Conservation (phyloP, 2,113 vertebrate species). For the Cygnus atratus region DNA sequence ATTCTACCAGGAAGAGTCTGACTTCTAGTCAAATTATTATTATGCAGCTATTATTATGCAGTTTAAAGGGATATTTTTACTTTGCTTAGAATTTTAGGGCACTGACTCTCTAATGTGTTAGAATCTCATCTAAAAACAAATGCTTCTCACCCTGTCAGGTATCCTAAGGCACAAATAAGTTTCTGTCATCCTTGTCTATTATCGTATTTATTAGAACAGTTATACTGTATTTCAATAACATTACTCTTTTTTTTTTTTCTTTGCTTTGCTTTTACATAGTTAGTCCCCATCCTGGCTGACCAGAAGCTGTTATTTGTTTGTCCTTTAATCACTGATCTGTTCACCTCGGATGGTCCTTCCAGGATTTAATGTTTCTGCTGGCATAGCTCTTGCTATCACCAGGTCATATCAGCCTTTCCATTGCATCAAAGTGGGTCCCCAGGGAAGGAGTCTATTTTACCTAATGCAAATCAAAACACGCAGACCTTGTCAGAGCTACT, state of each 20-base stretch:
- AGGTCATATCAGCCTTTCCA: neutral
- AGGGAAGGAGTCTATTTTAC: neutral
- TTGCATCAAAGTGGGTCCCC: neutral
- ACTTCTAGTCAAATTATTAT: slow-evolving; percentile 19
- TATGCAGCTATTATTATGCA: neutral
- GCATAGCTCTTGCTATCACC: neutral
- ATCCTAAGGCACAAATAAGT: neutral
- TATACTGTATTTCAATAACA: neutral
- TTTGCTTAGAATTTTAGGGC: neutral
- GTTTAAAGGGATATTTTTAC: slow-evolving; percentile 8
- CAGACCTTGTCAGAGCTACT: neutral
- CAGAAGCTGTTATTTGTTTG: neutral
- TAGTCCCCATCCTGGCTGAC: neutral
- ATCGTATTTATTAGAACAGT: neutral
- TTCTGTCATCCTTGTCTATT: neutral
- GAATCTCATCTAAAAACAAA: neutral
- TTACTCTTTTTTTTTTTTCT: neutral
- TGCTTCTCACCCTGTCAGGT: neutral
- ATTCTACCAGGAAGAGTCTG: neutral
- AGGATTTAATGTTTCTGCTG: neutral
- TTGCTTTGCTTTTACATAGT: neutral
- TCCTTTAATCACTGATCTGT: neutral
- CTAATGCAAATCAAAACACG: neutral
- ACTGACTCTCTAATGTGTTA: slow-evolving; percentile 7
- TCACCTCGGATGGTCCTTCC: neutral